Base-by-base conservation (phyloP, 2,113 vertebrate species). In the Phocoena sinus region DNA sequence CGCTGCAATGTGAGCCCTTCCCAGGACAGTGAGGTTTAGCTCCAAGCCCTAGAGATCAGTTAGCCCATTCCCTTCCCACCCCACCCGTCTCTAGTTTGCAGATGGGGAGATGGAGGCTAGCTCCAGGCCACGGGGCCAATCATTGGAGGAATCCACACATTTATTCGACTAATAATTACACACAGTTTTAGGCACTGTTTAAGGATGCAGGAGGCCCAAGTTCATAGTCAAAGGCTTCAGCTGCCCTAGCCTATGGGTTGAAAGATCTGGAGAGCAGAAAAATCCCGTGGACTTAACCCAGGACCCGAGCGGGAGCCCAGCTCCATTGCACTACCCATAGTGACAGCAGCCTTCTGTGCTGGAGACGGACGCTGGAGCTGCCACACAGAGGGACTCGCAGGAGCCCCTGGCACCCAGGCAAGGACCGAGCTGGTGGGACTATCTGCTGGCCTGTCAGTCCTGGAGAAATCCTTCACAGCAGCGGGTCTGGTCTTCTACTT, bases 391-490 rank as follows among this genome's bases (percentile, higher is more conserved):
- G 33, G 80, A 26, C 56, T 81, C 31, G 15, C 20, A n/a, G 67
- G n/a, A 94, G 92, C 47, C 73, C 63, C 89, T 89, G 90, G 60
- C 13, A 7, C 38, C 80, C 50, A 20, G n/a, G 58, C 36, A 65
- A 94, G 74, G 89, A 58, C 95, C 0, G 28, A 80, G 81, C 87
- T 67, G 68, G 41, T 44, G 76, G 89, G 71, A 47, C 84, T 0
- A 23, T 85, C 89, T 96, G 94, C 94, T 96, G 95, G 93, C 81
- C 95, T 97, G 96, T 97, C 97, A 97, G 73, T 90, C 96, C 90
- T 67, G 53, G 68, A 85, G 91, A 95, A 96, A 84, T 77, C 94
- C 89, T 96, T 97, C 92, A 20, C 47, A 62, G 67, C 92, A 94
- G 95, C 20, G 50, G 92, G 92, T 77, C 95, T 98, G 95, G 90